Conservation (phyloP, 2,113 vertebrate species). For the Mastomys coucha region DNA sequence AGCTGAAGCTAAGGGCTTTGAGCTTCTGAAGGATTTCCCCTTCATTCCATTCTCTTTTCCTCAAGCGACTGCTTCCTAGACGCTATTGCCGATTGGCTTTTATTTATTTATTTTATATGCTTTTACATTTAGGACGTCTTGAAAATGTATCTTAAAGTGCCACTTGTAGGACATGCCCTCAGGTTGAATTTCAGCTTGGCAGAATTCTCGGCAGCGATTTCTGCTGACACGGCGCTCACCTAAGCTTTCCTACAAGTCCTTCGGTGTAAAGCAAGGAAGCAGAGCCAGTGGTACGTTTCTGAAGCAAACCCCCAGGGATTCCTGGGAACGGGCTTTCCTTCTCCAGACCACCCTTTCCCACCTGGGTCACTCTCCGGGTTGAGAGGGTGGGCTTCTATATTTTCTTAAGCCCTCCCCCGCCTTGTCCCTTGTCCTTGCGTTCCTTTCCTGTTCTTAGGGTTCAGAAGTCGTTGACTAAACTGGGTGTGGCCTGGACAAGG, state of each 20-base stretch:
- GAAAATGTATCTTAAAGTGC: background rate
- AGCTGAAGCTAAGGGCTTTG: fast-evolving
- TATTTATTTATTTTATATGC: conserved; percentile 44
- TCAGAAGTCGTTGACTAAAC: conserved; percentile 67
- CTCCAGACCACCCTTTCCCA: background rate
- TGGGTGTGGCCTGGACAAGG: conserved; percentile 79
- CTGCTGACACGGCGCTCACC: background rate
- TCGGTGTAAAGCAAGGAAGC: background rate
- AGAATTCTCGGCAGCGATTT: background rate
- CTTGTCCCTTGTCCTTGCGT: conserved; percentile 57
- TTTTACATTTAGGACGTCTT: conserved; percentile 10
- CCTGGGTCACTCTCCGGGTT: background rate
- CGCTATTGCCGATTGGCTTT: background rate
- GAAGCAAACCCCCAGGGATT: background rate
- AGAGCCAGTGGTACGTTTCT: background rate
- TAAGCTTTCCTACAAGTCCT: background rate
- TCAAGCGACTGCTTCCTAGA: background rate
- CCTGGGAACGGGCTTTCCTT: background rate
- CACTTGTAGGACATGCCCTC: background rate
- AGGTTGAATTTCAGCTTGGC: conserved; percentile 23
- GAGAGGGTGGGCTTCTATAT: background rate
- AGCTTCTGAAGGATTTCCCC: conserved; percentile 35
- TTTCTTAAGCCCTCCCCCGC: background rate
- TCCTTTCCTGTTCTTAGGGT: conserved; percentile 48
- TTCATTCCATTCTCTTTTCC: background rate